A percentile compares a stretch with the other conserved stretches of the same genome.
Conservation (phyloP, 1,140 invertebrate genomes). For the Kradibia gibbosae region DNA sequence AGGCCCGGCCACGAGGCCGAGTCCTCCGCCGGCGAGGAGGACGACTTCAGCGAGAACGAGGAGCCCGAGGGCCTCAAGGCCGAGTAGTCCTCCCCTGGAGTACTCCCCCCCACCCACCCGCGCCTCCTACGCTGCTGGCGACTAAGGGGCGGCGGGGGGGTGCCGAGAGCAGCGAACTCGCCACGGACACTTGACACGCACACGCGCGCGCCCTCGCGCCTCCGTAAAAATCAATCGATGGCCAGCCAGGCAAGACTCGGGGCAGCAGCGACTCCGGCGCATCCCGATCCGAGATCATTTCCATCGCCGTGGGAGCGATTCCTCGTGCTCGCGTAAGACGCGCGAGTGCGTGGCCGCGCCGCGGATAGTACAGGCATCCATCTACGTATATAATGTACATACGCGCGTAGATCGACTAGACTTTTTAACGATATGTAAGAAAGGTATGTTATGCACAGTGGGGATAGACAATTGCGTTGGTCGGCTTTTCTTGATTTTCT, state of each 20-base stretch:
- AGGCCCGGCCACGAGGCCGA: slow-evolving; percentile 52
- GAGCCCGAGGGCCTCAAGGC: slow-evolving; percentile 64
- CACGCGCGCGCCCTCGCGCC: neutral
- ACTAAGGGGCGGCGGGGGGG: neutral
- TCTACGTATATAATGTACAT: neutral
- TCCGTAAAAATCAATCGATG: too few relatives aligned
- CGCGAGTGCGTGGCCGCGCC: too few relatives aligned
- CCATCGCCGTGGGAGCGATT: too few relatives aligned
- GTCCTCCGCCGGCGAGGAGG: slow-evolving; percentile 64
- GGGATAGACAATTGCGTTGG: neutral
- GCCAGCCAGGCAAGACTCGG: too few relatives aligned
- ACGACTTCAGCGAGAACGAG: slow-evolving; percentile 69
- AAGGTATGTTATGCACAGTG: neutral
- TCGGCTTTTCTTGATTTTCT: neutral
- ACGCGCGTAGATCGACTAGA: slow-evolving; percentile 4
- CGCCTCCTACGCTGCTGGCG: neutral
- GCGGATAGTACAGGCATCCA: too few relatives aligned
- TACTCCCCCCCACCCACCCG: neutral
- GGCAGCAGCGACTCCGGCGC: too few relatives aligned
- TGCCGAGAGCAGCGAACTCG: too few relatives aligned
- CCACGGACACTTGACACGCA: neutral
- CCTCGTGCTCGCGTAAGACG: too few relatives aligned
- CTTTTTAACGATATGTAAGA: slow-evolving; percentile 9
- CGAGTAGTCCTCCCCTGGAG: slow-evolving; percentile 57
- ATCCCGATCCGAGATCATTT: too few relatives aligned